A percentile compares a stretch with the other conserved stretches of the same genome.
These are phyloP conservation scores for Chrysogorgia sp. DNA, from an alignment of 92 coral and sea anemone genomes.

Conservation along the genomic window DNA sequence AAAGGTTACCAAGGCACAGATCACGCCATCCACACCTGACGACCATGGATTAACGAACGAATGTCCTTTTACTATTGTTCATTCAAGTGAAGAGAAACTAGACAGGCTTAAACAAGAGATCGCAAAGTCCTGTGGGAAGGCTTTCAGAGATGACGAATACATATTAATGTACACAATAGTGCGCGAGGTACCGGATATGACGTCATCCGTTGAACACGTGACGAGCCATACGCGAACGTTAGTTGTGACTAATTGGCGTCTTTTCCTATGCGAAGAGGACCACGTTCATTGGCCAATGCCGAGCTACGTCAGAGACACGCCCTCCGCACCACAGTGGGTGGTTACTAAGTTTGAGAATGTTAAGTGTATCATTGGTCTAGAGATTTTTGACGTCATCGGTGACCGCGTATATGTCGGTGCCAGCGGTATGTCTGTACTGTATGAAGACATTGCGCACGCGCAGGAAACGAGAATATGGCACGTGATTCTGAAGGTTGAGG, in stretches of 20 bases:
- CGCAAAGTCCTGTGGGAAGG: constrained; percentile 43
- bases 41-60: constrained; percentile 58
- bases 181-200: constrained; percentile 74
- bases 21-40: constrained; percentile 37
- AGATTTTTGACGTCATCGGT: constrained; percentile 72
- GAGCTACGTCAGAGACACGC: constrained; percentile 84
- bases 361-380: constrained; percentile 81
- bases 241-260: constrained; percentile 79
- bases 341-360: constrained; percentile 83
- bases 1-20: constrained; percentile 62
- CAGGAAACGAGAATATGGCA: constrained; percentile 66
- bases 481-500: constrained; percentile 75
- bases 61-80: constrained; percentile 60
- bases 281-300: constrained; percentile 99
- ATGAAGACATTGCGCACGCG: constrained; percentile 66
- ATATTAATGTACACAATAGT: constrained; percentile 87
- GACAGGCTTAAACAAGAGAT: constrained; percentile 67
- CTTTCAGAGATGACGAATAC: constrained; percentile 59
- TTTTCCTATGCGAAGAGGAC: constrained; percentile 94
- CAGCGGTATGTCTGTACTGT: constrained; percentile 82
- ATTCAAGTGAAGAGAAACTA: constrained; percentile 76
- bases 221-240: constrained; percentile 85
- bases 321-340: constrained; percentile 98
- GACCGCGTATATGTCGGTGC: constrained; percentile 73
- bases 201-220: constrained; percentile 45